These are phyloP conservation scores for Bothrops jararaca DNA, from an alignment of 2,113 vertebrate species.

Conservation along the genomic window DNA sequence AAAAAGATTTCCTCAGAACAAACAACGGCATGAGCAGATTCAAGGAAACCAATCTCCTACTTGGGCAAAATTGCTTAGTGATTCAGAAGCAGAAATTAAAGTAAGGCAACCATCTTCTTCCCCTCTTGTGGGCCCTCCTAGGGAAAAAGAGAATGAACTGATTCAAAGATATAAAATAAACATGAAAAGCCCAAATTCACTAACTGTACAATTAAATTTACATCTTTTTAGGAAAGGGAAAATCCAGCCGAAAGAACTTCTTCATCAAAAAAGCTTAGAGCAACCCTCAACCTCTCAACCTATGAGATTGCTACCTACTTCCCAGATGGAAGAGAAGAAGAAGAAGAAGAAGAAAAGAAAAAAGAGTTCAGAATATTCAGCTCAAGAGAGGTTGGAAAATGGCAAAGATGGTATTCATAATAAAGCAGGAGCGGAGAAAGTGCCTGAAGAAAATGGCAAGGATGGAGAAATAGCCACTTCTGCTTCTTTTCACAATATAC, in stretches of 20 bases:
- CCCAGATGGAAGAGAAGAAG: constrained; percentile 15
- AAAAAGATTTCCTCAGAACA: constrained; percentile 16
- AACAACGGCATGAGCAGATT: not conserved
- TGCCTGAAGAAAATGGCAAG: not conserved
- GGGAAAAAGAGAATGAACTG: constrained; percentile 16
- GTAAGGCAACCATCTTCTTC: constrained; percentile 11
- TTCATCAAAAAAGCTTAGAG: constrained; percentile 6
- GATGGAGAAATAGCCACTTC: not conserved
- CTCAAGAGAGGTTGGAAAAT: not conserved
- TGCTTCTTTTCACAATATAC: not conserved
- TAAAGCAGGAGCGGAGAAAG: not conserved
- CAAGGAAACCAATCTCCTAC: not conserved
- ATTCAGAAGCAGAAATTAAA: constrained; percentile 2
- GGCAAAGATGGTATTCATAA: not conserved
- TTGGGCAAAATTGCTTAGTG: constrained; percentile 5
- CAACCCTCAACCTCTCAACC: not conserved
- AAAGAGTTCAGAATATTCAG: constrained; percentile 3
- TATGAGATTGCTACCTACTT: constrained; percentile 30
- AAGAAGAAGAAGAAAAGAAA: constrained; percentile 1
- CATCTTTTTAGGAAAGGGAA: constrained; percentile 72
- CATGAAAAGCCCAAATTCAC: constrained; percentile 31
- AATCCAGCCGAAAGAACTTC: constrained; percentile 69
- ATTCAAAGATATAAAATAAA: constrained; percentile 57
- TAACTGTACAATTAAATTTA: constrained; percentile 79
- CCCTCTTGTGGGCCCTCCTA: not conserved